These are phyloP conservation scores for Drosophila paramelanica DNA, from an alignment of 2,888 invertebrate genomes.

Conservation along the genomic window DNA sequence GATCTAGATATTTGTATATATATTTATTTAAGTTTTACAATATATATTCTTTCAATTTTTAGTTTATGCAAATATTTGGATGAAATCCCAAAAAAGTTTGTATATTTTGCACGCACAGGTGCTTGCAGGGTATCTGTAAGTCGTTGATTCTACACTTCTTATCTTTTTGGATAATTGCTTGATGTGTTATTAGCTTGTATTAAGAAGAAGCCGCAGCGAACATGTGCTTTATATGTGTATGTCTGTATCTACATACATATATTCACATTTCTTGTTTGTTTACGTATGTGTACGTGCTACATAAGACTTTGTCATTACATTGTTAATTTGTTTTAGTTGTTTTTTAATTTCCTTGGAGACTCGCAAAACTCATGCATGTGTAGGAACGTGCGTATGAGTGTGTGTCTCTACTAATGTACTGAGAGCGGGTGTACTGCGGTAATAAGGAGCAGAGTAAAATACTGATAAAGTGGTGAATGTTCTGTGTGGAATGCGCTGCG, in stretches of 20 bases:
- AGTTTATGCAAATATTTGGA: too few species aligned
- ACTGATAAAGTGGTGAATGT: conserved; percentile 78
- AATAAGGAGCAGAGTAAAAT: conserved; percentile 78
- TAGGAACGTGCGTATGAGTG: conserved; percentile 22
- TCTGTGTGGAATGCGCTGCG: conserved; percentile 60
- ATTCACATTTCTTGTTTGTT: conserved; percentile 6
- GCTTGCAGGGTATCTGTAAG: background rate
- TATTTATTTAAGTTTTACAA: too few species aligned
- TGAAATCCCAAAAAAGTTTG: too few species aligned
- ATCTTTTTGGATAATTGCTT: conserved; percentile 40
- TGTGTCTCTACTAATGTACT: conserved; percentile 58
- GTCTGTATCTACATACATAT: conserved; percentile 2
- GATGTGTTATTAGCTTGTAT: conserved; percentile 51
- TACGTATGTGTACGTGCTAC: conserved; percentile 6
- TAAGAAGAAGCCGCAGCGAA: conserved; percentile 18
- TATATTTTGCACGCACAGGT: too few species aligned
- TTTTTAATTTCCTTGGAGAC: conserved; percentile 77
- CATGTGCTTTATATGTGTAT: background rate
- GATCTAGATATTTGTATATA: too few species aligned
- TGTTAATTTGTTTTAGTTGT: conserved; percentile 79
- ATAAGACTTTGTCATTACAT: conserved; percentile 76
- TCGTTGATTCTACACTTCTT: background rate
- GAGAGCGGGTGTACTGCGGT: conserved; percentile 57
- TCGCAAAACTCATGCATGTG: conserved; percentile 68
- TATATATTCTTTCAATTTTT: too few species aligned